These are phyloP conservation scores for Mythimna ferrago DNA, from an alignment of 2,888 invertebrate species.

Conservation along the genomic window DNA sequence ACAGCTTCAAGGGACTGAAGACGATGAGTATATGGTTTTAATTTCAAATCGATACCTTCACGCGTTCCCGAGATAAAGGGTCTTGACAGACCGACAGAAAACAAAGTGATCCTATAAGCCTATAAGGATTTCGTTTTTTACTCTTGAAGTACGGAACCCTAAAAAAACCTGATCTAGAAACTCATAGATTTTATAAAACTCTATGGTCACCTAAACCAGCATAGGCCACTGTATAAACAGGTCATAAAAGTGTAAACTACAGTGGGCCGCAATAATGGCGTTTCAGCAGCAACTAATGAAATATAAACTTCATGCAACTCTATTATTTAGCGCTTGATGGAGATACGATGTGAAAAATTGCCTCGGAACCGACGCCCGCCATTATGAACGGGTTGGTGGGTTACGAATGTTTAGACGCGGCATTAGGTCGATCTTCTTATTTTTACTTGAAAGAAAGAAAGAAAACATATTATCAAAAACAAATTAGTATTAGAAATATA, in stretches of 20 bases:
- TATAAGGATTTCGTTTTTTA: too few species aligned
- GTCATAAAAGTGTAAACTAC: slow-evolving; percentile 49
- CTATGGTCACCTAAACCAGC: slow-evolving; percentile 23
- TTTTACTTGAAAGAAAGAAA: too few species aligned
- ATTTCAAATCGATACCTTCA: too few species aligned
- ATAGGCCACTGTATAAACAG: slow-evolving; percentile 33
- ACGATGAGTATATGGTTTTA: too few species aligned
- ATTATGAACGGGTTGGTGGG: slow-evolving; percentile 48
- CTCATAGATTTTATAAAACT: neutral
- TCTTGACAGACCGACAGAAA: too few species aligned
- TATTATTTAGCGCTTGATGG: slow-evolving; percentile 71
- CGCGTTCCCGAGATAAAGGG: too few species aligned
- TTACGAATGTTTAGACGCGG: slow-evolving; percentile 54
- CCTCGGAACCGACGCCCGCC: slow-evolving; percentile 54
- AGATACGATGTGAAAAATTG: slow-evolving; percentile 75
- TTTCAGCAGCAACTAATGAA: slow-evolving; percentile 79
- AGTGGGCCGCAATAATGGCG: slow-evolving; percentile 58
- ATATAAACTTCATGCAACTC: slow-evolving; percentile 72
- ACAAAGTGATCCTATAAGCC: too few species aligned
- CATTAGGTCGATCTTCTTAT: neutral
- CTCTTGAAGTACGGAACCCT: too few species aligned
- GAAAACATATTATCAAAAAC: too few species aligned
- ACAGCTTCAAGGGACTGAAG: too few species aligned
- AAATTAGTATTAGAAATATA: too few species aligned
- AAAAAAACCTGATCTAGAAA: too few species aligned